Conservation (phyloP, 1,140 invertebrate species). For the Limonius californicus region DNA sequence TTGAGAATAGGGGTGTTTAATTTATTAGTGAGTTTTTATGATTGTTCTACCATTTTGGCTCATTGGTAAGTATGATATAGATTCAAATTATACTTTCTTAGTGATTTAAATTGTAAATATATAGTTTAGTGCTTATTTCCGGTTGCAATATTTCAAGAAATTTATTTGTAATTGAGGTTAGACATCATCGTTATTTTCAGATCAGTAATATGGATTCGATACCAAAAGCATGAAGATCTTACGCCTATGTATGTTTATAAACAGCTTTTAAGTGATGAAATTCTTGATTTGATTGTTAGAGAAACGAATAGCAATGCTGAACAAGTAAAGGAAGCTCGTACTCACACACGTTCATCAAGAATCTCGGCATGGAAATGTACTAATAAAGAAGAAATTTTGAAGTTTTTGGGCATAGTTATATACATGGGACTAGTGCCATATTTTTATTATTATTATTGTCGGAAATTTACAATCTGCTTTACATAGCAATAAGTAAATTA, state of each 20-base stretch:
- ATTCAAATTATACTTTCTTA: neutral
- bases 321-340: constrained; percentile 20
- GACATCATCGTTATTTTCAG: neutral
- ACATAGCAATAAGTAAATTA: too few relatives aligned
- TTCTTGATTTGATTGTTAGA: too few relatives aligned
- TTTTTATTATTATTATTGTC: too few relatives aligned
- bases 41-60: neutral
- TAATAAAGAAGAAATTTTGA: constrained; percentile 12
- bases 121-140: neutral
- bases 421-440: too few relatives aligned
- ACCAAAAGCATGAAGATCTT: too few relatives aligned
- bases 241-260: too few relatives aligned
- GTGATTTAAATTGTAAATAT: neutral
- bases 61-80: neutral
- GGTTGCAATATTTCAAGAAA: neutral
- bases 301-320: neutral
- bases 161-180: too few relatives aligned
- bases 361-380: constrained; percentile 8
- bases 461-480: too few relatives aligned
- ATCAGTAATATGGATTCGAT: neutral
- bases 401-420: too few relatives aligned
- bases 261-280: too few relatives aligned
- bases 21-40: neutral
- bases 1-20: too few relatives aligned
- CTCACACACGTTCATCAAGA: constrained; percentile 12